Conservation (phyloP, 92 coral and sea anemone genomes). For the Umimayanthus chanpuru region DNA sequence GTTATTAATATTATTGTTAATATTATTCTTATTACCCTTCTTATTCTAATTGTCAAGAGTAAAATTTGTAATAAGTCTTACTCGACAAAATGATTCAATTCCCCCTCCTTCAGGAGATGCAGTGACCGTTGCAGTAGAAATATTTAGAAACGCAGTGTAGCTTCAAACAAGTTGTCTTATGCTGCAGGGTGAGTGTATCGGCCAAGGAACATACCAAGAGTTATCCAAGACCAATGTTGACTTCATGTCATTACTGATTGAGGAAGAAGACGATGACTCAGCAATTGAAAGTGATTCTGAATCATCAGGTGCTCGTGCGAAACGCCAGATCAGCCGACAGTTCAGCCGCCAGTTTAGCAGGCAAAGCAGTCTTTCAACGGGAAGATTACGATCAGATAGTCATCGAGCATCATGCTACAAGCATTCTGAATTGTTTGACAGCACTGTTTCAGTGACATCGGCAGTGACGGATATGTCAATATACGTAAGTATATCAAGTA, state of each 20-base stretch:
- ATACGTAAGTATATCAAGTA: slow-evolving; percentile 56
- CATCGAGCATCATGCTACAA: slow-evolving; percentile 55
- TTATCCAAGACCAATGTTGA: slow-evolving; percentile 76
- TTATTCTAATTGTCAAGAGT: too few species aligned
- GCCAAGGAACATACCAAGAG: slow-evolving; percentile 81
- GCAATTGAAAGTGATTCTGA: slow-evolving; percentile 67
- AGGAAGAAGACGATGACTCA: slow-evolving; percentile 72
- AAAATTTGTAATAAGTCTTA: too few species aligned
- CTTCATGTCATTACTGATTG: slow-evolving; percentile 75
- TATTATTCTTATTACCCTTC: too few species aligned
- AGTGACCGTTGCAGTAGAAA: too few species aligned
- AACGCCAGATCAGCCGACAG: slow-evolving; percentile 58
- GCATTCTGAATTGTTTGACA: slow-evolving; percentile 61
- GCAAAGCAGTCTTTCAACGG: slow-evolving; percentile 58
- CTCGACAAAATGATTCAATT: neutral
- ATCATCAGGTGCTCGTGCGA: slow-evolving; percentile 36
- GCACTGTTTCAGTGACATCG: slow-evolving; percentile 71
- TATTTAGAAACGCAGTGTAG: too few species aligned
- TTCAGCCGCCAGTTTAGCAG: slow-evolving; percentile 65
- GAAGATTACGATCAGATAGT: slow-evolving; percentile 52
- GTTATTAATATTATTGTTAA: too few species aligned
- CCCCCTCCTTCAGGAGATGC: too few species aligned
- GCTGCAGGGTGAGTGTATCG: slow-evolving; percentile 80
- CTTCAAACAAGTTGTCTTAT: neutral
- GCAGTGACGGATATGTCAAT: slow-evolving; percentile 76